These are phyloP conservation scores for Phylloscopus trochiloides DNA, from an alignment of 2,113 vertebrate genomes.

Conservation along the genomic window DNA sequence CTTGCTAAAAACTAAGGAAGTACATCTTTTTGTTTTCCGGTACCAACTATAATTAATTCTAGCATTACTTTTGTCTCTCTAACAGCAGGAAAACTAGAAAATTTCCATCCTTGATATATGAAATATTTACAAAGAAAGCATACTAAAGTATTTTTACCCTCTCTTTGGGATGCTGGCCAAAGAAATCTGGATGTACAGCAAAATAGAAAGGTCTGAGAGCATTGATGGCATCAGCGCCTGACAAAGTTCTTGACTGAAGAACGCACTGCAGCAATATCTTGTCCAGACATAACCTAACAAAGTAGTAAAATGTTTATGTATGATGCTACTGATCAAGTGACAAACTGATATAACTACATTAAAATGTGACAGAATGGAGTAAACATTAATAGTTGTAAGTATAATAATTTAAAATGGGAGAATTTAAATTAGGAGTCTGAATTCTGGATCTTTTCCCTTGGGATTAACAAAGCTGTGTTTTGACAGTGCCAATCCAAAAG, in stretches of 20 bases:
- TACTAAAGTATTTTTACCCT: constrained; percentile 76
- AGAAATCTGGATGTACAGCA: constrained; percentile 97
- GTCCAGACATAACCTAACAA: constrained; percentile 68
- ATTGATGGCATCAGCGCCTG: constrained; percentile 88
- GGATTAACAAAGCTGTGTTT: background rate
- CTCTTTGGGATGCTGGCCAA: constrained; percentile 91
- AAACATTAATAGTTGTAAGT: background rate
- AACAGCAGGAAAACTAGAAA: background rate
- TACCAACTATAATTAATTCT: background rate
- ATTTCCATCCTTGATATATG: background rate
- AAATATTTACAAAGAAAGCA: background rate
- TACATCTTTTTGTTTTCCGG: background rate
- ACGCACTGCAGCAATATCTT: constrained; percentile 56
- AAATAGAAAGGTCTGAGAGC: constrained; percentile 98
- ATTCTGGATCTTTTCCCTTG: background rate
- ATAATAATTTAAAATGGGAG: background rate
- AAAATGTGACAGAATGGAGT: background rate
- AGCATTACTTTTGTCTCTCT: background rate
- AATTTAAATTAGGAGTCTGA: background rate
- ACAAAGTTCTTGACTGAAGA: constrained; percentile 78
- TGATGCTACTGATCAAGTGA: background rate
- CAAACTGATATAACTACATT: background rate
- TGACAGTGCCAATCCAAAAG: background rate
- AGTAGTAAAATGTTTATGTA: background rate
- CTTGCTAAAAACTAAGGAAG: background rate